These are phyloP conservation scores for Lasius platythorax DNA, from an alignment of 2,888 invertebrate genomes.

Conservation along the genomic window DNA sequence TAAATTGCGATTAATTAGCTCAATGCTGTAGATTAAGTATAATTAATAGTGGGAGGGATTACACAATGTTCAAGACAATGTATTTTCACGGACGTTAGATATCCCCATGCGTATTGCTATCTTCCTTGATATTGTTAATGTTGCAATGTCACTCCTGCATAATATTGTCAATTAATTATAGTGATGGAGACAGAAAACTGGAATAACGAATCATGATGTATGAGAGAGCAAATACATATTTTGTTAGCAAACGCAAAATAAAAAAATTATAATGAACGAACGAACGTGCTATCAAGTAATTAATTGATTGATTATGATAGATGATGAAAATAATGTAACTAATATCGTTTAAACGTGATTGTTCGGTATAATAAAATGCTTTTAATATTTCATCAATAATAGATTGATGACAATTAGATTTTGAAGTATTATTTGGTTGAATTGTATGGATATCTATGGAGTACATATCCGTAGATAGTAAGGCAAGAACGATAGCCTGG, in stretches of 20 bases:
- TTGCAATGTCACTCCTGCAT: background rate
- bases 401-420: background rate
- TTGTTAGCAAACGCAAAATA: background rate
- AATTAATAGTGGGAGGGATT: slow-evolving; percentile 57
- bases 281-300: background rate
- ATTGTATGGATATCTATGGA: background rate
- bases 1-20: slow-evolving; percentile 78
- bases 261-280: background rate
- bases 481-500: background rate
- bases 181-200: background rate
- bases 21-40: slow-evolving; percentile 70
- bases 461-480: slow-evolving; percentile 11
- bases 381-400: slow-evolving; percentile 13
- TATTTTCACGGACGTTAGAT: background rate
- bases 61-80: slow-evolving; percentile 49
- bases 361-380: background rate
- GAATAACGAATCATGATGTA: slow-evolving; percentile 6
- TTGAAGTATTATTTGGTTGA: background rate
- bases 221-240: background rate
- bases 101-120: slow-evolving; percentile 1
- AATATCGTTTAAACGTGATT: background rate
- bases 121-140: slow-evolving; percentile 7
- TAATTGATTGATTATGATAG: slow-evolving; percentile 32
- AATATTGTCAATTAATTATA: slow-evolving; percentile 30
- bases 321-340: background rate